phyloP scores from a whole-genome alignment of 2,113 vertebrate species.

The Tupaia tana region DNA sequence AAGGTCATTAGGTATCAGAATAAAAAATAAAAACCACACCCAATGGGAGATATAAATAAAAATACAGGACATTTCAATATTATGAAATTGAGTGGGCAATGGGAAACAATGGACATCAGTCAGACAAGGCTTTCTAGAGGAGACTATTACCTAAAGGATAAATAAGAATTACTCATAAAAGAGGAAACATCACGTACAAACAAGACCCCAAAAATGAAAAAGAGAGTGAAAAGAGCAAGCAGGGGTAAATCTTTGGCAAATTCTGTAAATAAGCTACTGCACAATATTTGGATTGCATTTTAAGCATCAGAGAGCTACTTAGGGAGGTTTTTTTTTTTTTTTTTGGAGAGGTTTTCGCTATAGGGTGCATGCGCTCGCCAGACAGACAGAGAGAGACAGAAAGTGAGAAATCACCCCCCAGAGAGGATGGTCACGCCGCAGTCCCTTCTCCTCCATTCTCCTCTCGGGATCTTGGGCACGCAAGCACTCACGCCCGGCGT shows the following conservation, averaged over 20 bases:
- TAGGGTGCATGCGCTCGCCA: no score
- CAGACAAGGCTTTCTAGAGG: not conserved
- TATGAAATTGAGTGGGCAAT: not conserved
- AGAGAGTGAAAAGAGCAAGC: not conserved
- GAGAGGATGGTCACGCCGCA: no score
- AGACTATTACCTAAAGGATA: not conserved
- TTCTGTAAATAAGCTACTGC: not conserved
- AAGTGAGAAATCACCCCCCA: no score
- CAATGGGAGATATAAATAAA: not conserved
- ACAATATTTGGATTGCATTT: not conserved
- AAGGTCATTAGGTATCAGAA: conserved; percentile 71
- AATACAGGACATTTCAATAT: not conserved
- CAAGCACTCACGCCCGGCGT: no score
- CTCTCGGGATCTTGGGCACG: no score
- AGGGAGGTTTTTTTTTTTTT: not conserved
- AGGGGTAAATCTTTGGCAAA: not conserved
- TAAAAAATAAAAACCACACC: conserved; percentile 58
- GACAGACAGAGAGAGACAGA: no score
- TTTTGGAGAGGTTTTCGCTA: no score
- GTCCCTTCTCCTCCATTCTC: no score
- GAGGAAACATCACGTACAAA: not conserved
- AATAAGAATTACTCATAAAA: not conserved
- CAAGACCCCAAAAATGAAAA: not conserved
- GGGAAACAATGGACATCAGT: not conserved
- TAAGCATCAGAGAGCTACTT: not conserved